A percentile compares a stretch with the other conserved stretches of the same genome.
phyloP scores from a whole-genome alignment of 2,797 vertebrate species.

The Rachycentron canadum region DNA sequence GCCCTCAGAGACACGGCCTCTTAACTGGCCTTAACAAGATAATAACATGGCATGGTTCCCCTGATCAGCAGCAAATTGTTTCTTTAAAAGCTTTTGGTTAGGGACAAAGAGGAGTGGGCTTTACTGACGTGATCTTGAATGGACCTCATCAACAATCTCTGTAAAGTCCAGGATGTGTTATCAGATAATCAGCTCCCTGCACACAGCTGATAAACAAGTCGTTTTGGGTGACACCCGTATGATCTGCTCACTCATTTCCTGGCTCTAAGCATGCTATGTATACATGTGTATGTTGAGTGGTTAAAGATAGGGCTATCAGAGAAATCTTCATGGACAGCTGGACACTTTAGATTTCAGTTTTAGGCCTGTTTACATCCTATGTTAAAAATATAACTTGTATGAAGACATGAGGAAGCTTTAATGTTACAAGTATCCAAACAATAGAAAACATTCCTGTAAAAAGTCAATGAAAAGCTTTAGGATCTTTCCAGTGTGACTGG shows the following conservation, averaged over 20 bases:
- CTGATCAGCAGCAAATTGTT: conserved; percentile 72
- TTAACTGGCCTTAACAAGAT: conserved; percentile 76
- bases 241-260: conserved; percentile 66
- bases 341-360: conserved; percentile 45
- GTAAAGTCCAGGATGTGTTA: conserved; percentile 66
- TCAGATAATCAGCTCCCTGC: conserved; percentile 65
- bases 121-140: conserved; percentile 56
- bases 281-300: conserved; percentile 17
- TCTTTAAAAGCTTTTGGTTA: conserved; percentile 59
- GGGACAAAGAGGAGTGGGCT: conserved; percentile 29
- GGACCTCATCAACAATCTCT: conserved; percentile 63
- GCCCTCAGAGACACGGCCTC: conserved; percentile 68
- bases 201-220: conserved; percentile 66
- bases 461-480: conserved; percentile 45
- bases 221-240: conserved; percentile 53
- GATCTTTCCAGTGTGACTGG: conserved; percentile 41
- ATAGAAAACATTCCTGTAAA: conserved; percentile 56
- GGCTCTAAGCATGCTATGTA: conserved; percentile 18
- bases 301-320: conserved; percentile 46
- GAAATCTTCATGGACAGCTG: conserved; percentile 58
- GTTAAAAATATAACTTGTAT: conserved; percentile 43
- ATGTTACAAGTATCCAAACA: conserved; percentile 46
- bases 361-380: conserved; percentile 51
- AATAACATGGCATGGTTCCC: conserved; percentile 65
- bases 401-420: conserved; percentile 43